Evolutionary conservation across 2,797 vertebrate species (phyloP).

Genomic region (Poecilia wingei): DNA sequence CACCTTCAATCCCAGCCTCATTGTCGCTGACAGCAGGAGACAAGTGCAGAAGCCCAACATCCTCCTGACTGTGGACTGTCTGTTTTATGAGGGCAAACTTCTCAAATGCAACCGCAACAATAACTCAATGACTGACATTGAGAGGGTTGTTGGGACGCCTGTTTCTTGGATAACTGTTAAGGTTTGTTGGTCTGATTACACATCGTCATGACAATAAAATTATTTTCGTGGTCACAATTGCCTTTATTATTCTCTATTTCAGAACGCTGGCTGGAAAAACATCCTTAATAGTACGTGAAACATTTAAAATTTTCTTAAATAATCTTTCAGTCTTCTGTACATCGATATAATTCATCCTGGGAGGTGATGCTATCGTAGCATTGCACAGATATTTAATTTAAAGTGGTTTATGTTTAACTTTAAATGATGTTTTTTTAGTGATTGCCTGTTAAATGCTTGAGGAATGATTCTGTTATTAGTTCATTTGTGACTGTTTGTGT

Average conservation of each 20-base stretch:
- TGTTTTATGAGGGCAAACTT: conserved; percentile 1
- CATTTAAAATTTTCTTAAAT: neutral
- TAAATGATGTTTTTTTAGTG: neutral
- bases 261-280: neutral
- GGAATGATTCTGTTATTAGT: neutral
- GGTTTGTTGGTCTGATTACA: neutral
- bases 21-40: conserved; percentile 5
- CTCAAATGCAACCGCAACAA: neutral
- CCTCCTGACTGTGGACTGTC: conserved; percentile 29
- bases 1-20: neutral
- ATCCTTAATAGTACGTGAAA: neutral
- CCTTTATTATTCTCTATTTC: neutral
- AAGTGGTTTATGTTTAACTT: neutral
- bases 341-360: neutral
- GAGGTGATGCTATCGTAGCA: neutral
- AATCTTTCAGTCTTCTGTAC: neutral
- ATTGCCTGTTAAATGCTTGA: neutral
- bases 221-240: neutral
- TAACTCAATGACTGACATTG: fast-evolving
- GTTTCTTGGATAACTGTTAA: neutral
- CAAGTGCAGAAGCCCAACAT: neutral
- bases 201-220: neutral
- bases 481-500: neutral
- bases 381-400: neutral
- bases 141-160: fast-evolving